phyloP scores from a whole-genome alignment of 1,140 invertebrate genomes.

The Philopotamus ludificatus region DNA sequence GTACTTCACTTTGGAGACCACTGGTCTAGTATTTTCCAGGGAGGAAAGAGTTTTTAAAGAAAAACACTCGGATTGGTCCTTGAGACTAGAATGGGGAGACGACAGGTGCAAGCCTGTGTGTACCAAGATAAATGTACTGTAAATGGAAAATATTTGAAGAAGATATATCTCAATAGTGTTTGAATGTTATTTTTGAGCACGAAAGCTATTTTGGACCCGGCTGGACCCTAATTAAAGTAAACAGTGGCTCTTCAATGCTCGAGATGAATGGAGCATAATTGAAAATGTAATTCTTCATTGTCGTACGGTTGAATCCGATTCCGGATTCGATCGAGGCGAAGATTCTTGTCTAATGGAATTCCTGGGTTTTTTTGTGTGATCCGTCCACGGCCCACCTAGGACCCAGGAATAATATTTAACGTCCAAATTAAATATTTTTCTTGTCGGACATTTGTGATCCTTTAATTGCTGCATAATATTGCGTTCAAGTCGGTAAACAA shows the following conservation, averaged over 20 bases:
- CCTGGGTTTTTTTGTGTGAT: too few species aligned
- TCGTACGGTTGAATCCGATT: too few species aligned
- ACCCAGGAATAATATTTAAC: neutral
- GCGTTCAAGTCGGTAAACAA: slow-evolving; percentile 1
- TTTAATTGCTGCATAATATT: slow-evolving; percentile 18
- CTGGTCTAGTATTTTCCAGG: too few species aligned
- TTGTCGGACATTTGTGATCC: slow-evolving; percentile 3
- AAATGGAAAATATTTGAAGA: neutral
- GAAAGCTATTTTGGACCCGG: neutral
- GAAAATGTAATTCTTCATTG: too few species aligned
- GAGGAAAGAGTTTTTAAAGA: too few species aligned
- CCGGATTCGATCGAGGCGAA: too few species aligned
- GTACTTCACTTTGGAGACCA: too few species aligned
- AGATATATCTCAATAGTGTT: neutral
- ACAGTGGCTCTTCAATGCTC: neutral
- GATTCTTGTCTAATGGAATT: too few species aligned
- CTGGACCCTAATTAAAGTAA: neutral
- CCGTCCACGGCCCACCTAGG: too few species aligned
- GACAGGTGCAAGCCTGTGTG: neutral
- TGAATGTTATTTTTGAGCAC: neutral
- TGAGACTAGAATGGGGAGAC: neutral
- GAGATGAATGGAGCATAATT: too few species aligned
- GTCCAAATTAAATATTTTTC: slow-evolving; percentile 9
- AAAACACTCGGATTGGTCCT: neutral
- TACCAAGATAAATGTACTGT: neutral